Percentiles rank a stretch among this genome's conserved stretches.
phyloP scores from a whole-genome alignment of 2,113 vertebrate genomes.

The Nestor notabilis region DNA sequence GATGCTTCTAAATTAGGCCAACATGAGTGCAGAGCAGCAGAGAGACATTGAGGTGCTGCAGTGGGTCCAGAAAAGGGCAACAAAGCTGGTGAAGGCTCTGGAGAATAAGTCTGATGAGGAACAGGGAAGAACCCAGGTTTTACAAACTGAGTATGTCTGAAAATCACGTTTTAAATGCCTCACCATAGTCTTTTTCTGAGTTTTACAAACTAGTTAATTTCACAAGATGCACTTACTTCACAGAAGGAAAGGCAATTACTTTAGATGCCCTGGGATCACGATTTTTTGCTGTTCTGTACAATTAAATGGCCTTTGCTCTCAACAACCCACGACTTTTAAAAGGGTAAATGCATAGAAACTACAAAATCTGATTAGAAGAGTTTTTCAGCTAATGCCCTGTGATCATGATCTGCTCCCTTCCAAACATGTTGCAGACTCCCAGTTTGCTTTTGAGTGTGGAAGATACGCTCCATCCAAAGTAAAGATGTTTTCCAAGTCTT shows the following conservation, averaged over 20 bases:
- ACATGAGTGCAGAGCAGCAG: background rate
- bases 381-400: background rate
- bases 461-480: background rate
- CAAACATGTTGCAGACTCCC: background rate
- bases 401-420: background rate
- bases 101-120: background rate
- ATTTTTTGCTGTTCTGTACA: background rate
- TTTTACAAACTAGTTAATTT: background rate
- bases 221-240: background rate
- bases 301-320: background rate
- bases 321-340: background rate
- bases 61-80: background rate
- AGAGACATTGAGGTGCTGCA: background rate
- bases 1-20: background rate
- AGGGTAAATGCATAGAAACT: background rate
- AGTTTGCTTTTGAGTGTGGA: background rate
- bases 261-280: fast-evolving
- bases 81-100: background rate
- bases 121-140: background rate
- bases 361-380: background rate
- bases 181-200: background rate
- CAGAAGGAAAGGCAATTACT: background rate
- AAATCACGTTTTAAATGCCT: background rate
- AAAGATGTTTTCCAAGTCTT: background rate
- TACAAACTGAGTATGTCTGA: background rate